Percentiles rank a stretch among this genome's conserved stretches.
These are phyloP conservation scores for Microtus montanus DNA, from an alignment of 2,113 vertebrate species.

Conservation along the genomic window DNA sequence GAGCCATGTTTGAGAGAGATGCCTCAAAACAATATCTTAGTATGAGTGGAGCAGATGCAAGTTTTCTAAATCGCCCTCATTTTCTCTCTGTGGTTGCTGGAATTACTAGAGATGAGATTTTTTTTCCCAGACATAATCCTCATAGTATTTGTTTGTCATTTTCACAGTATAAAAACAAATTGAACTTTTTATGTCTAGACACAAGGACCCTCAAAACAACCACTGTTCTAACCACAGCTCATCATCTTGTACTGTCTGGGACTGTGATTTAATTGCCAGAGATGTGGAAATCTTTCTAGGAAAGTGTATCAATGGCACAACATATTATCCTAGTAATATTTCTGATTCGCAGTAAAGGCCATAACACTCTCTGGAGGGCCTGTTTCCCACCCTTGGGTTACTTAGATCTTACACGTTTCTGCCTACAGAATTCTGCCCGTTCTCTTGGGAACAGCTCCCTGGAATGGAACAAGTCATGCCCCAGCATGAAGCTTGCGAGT, in stretches of 20 bases:
- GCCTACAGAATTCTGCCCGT: neutral
- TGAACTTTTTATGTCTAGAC: neutral
- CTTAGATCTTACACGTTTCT: neutral
- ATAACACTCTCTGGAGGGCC: neutral
- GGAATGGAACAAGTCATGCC: neutral
- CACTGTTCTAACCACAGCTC: neutral
- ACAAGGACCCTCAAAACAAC: neutral
- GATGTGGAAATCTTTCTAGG: neutral
- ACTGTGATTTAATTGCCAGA: neutral
- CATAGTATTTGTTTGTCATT: constrained; percentile 12
- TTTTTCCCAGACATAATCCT: neutral
- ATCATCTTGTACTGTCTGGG: neutral
- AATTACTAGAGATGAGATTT: neutral
- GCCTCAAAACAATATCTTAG: neutral
- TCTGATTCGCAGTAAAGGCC: neutral
- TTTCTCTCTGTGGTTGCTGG: neutral
- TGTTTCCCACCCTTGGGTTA: too few relatives aligned
- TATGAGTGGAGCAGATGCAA: neutral
- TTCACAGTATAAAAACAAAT: constrained; percentile 15
- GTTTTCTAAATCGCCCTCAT: neutral
- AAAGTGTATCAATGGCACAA: neutral
- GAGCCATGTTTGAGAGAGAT: neutral
- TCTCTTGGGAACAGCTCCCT: neutral
- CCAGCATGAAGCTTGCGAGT: neutral
- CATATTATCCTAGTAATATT: neutral